Evolutionary conservation across 2,113 vertebrate species (phyloP).

Genomic region (Mastomys natalensis): DNA sequence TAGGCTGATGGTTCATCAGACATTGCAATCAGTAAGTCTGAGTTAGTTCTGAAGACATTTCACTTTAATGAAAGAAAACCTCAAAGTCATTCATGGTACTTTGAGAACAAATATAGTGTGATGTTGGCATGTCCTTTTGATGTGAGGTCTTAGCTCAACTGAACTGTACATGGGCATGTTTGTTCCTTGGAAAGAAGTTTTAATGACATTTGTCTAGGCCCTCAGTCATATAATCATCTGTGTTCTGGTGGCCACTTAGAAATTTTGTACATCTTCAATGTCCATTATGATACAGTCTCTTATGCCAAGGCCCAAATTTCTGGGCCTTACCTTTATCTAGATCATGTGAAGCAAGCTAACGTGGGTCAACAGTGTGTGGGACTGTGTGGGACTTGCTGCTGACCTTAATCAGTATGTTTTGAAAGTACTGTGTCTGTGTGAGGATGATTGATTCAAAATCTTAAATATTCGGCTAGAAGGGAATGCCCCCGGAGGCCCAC

Average conservation of each 20-base stretch:
- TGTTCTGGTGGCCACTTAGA: neutral
- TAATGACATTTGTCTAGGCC: neutral
- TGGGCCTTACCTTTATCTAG: neutral
- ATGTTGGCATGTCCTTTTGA: neutral
- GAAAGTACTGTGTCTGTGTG: neutral
- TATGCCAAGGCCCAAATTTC: neutral
- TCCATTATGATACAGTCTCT: neutral
- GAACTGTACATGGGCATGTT: neutral
- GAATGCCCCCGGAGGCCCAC: constrained; percentile 30
- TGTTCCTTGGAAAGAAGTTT: neutral
- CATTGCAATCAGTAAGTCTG: neutral
- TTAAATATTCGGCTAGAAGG: constrained; percentile 3
- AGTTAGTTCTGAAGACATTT: constrained; percentile 1
- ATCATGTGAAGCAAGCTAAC: neutral
- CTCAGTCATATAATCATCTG: neutral
- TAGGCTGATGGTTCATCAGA: neutral
- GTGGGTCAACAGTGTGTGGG: neutral
- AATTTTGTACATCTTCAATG: neutral
- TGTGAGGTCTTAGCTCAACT: neutral
- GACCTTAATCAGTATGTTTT: neutral
- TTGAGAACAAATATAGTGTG: neutral
- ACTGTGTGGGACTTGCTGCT: neutral
- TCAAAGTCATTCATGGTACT: neutral
- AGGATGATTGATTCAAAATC: neutral
- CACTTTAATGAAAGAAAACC: constrained; percentile 19